Base-by-base conservation (phyloP, 1,140 invertebrate genomes). In the Macrobrachium rosenbergii region DNA sequence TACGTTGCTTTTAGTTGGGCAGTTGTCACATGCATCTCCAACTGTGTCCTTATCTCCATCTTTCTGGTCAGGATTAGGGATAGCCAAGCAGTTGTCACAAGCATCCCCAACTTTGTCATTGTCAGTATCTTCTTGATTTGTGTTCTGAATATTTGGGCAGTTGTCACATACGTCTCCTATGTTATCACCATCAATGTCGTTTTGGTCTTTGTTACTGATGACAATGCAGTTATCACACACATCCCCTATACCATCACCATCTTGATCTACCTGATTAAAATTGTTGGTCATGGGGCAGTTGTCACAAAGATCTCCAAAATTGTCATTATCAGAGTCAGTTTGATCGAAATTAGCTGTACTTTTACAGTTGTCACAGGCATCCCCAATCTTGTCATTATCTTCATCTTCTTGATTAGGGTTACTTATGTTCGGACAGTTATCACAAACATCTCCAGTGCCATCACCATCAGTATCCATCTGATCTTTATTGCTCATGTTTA, bases 41-140 rank as follows among this genome's bases (percentile, higher is more conserved):
- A 63, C 16, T 63, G 16, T n/a, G n/a, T 63, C 62, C 16, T n/a
- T n/a, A 63, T 63, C 62, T 16, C 16, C 62, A 5, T 63, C 62
- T 17, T 16, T 63, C 28, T 37, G 28, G 28, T 37, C 28, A 37
- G 28, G 28, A 37, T 37, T 37, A 37, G 3, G 28, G 28, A 37
- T 37, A 37, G 1, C 3, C 28, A 3, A 3, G 28, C 28, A 37
- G 28, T 37, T 37, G 62, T 63, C 62, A 52, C 75, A 77, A 2
- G 7, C 75, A 52, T 77, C 75, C 2, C 75, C 75, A 1, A 21
- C 12, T 8, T 10, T 45, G 45, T 77, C 75, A 11, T 45, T 45
- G 52, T 77, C 75, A 52, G 75, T 2, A 12, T 77, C 75, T 45
- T 77, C 75, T 45, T 77, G 75, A 45, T 45, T 45, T 43, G 75